phyloP scores from a whole-genome alignment of 2,888 invertebrate genomes.

The Tetranychus piercei region DNA sequence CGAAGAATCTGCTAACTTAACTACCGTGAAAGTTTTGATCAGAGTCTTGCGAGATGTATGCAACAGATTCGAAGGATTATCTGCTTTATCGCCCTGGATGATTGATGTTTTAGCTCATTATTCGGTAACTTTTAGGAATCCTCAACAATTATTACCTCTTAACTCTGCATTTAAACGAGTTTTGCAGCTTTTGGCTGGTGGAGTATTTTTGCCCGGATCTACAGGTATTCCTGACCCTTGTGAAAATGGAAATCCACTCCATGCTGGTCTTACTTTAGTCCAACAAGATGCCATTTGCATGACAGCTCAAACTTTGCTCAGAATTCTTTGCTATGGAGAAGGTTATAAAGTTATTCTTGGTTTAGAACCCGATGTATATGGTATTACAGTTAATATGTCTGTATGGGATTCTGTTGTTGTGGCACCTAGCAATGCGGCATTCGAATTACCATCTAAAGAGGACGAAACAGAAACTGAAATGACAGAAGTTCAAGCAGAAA shows the following conservation, averaged over 20 bases:
- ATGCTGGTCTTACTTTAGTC: slow-evolving; percentile 70
- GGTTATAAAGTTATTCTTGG: slow-evolving; percentile 57
- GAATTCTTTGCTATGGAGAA: slow-evolving; percentile 80
- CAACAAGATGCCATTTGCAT: slow-evolving; percentile 74
- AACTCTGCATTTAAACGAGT: slow-evolving; percentile 72
- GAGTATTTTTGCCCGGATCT: slow-evolving; percentile 78
- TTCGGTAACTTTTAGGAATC: slow-evolving; percentile 87
- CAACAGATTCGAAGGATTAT: slow-evolving; percentile 68
- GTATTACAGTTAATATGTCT: slow-evolving; percentile 67
- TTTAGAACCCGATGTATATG: slow-evolving; percentile 44
- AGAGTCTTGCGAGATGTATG: slow-evolving; percentile 79
- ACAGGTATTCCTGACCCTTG: slow-evolving; percentile 61
- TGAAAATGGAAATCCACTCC: slow-evolving; percentile 71
- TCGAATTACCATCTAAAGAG: slow-evolving; percentile 58
- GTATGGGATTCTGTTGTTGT: slow-evolving; percentile 94
- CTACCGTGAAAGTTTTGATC: slow-evolving; percentile 83
- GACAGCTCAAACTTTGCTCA: slow-evolving; percentile 75
- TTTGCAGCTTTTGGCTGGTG: slow-evolving; percentile 74
- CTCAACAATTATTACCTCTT: slow-evolving; percentile 72
- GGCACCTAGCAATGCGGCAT: slow-evolving; percentile 79
- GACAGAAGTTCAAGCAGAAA: slow-evolving; percentile 15
- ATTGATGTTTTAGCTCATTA: slow-evolving; percentile 84
- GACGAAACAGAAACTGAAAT: slow-evolving; percentile 37
- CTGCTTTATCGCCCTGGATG: slow-evolving; percentile 88
- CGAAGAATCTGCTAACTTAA: slow-evolving; percentile 86